A percentile compares a stretch with the other conserved stretches of the same genome.
Conservation (phyloP, 1,140 invertebrate genomes). For the Carposina sasakii region DNA sequence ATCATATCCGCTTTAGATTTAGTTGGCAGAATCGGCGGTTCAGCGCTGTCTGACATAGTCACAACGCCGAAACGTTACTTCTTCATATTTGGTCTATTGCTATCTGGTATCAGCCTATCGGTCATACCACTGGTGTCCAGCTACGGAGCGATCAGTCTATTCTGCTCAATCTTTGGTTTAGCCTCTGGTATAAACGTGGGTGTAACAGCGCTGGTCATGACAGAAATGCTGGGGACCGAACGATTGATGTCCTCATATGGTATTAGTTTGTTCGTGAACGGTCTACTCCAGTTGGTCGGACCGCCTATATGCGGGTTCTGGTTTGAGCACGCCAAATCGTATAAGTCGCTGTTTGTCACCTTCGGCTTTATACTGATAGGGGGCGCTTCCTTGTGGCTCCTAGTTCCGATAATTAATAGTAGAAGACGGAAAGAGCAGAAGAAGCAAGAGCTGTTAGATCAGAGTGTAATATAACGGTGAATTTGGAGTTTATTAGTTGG, state of each 20-base stretch:
- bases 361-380: slow-evolving; percentile 81
- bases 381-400: slow-evolving; percentile 82
- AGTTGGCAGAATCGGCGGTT: slow-evolving; percentile 85
- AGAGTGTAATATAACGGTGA: slow-evolving; percentile 26
- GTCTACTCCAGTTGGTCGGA: slow-evolving; percentile 83
- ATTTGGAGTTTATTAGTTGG: no score
- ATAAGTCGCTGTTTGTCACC: slow-evolving; percentile 80
- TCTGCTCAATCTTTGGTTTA: slow-evolving; percentile 84
- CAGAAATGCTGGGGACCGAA: slow-evolving; percentile 87
- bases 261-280: slow-evolving; percentile 88
- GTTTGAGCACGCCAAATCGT: slow-evolving; percentile 77
- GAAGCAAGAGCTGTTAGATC: slow-evolving; percentile 15
- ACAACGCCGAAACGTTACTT: slow-evolving; percentile 85
- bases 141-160: slow-evolving; percentile 75
- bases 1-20: slow-evolving; percentile 86
- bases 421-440: slow-evolving; percentile 46
- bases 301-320: slow-evolving; percentile 84
- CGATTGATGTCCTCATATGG: slow-evolving; percentile 88
- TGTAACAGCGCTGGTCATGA: slow-evolving; percentile 88
- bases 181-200: slow-evolving; percentile 90
- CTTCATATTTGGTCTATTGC: slow-evolving; percentile 82
- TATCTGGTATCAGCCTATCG: slow-evolving; percentile 83
- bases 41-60: slow-evolving; percentile 83
- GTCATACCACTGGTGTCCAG: slow-evolving; percentile 77
- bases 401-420: slow-evolving; percentile 80